Conservation (phyloP, 2,797 vertebrate species). For the Myotis findleyi region DNA sequence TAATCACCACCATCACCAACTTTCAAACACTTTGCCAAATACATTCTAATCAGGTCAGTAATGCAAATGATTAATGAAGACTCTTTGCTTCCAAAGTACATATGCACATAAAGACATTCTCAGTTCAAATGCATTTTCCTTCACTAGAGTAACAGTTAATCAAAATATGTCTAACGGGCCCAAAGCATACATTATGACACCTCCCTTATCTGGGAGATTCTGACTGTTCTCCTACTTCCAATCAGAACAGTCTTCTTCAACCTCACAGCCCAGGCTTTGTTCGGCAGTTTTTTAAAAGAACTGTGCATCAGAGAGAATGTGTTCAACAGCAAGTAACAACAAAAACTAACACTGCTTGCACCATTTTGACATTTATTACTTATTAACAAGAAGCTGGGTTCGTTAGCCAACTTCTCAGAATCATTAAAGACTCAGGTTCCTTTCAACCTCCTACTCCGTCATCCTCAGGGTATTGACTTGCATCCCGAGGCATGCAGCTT, state of each 20-base stretch:
- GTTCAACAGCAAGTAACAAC: neutral
- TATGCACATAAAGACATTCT: conserved; percentile 32
- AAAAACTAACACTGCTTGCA: neutral
- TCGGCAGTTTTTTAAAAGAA: neutral
- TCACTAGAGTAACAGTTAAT: neutral
- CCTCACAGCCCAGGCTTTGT: neutral
- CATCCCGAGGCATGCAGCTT: neutral
- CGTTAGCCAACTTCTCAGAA: neutral
- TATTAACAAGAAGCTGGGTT: neutral
- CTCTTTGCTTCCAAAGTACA: conserved; percentile 39
- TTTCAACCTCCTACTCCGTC: neutral
- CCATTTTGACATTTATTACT: neutral
- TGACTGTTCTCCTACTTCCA: neutral
- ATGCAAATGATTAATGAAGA: conserved; percentile 71
- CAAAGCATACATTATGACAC: neutral
- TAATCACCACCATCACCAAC: neutral
- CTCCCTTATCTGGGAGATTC: neutral
- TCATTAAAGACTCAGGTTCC: neutral
- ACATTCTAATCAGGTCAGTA: conserved; percentile 52
- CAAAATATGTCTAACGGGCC: neutral
- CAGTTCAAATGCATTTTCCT: neutral
- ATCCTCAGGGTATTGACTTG: neutral
- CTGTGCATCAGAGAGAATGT: neutral
- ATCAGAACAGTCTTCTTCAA: neutral
- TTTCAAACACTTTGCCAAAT: conserved; percentile 52